Evolutionary conservation across 2,113 vertebrate species (phyloP).

Genomic region (Ctenodactylus gundi): DNA sequence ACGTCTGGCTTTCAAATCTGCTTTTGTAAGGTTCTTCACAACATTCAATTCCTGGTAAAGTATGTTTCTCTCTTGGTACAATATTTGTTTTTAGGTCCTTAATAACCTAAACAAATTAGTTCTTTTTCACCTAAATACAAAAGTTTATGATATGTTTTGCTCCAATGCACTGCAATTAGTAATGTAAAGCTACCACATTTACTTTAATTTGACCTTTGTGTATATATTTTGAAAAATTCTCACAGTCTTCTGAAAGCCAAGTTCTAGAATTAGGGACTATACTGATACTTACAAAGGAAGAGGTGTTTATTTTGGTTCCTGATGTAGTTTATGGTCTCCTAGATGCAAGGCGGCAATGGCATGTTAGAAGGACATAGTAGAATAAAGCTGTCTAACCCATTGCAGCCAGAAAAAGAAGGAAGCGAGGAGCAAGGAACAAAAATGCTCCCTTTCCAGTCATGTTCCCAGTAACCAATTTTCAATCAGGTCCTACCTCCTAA

Average conservation of each 20-base stretch:
- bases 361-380: no score
- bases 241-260: not conserved
- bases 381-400: no score
- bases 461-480: no score
- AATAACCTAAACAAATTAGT: not conserved
- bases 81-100: not conserved
- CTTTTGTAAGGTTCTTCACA: not conserved
- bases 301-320: no score
- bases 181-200: conserved; percentile 27
- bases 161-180: conserved; percentile 12
- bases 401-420: no score
- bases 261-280: not conserved
- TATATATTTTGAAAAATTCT: conserved; percentile 15
- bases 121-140: not conserved
- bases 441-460: no score
- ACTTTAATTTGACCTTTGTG: conserved; percentile 5
- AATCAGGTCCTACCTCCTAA: no score
- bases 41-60: not conserved
- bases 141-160: not conserved
- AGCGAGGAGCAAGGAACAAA: no score
- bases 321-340: no score
- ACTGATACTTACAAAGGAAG: no score
- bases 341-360: no score
- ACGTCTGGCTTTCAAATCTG: no score
- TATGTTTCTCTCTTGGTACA: not conserved